Percentiles rank a stretch among this genome's conserved stretches.
phyloP scores from a whole-genome alignment of 2,797 vertebrate species.

The Mergus octosetaceus region DNA sequence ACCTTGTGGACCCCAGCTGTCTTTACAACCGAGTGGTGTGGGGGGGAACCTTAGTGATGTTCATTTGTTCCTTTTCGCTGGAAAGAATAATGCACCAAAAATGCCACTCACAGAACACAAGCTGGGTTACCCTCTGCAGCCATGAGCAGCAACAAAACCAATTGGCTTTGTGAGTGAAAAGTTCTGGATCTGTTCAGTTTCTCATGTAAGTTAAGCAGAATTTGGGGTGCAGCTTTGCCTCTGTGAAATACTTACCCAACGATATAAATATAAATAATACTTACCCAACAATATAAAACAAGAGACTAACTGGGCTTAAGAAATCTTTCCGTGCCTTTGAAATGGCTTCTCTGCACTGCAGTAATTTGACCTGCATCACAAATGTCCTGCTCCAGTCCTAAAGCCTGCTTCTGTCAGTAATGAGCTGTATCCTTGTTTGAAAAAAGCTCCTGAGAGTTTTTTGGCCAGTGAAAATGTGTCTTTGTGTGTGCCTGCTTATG shows the following conservation, averaged over 20 bases:
- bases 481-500: conserved; percentile 46
- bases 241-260: not conserved
- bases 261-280: not conserved
- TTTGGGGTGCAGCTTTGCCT: not conserved
- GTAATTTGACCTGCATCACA: not conserved
- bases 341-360: not conserved
- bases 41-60: not conserved
- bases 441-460: conserved; percentile 50
- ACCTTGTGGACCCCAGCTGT: conserved; percentile 47
- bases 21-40: not conserved
- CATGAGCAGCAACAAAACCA: conserved; percentile 43
- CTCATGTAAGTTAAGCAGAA: not conserved
- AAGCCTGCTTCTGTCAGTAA: not conserved
- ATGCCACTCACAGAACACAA: conserved; percentile 78
- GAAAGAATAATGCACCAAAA: not conserved
- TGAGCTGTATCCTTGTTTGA: conserved; percentile 60
- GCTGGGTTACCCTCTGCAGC: conserved; percentile 11
- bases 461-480: conserved; percentile 8
- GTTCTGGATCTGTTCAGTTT: not conserved
- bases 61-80: not conserved
- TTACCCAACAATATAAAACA: not conserved
- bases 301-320: not conserved
- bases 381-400: not conserved
- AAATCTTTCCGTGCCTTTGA: not conserved
- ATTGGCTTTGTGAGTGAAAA: conserved; percentile 9